Evolutionary conservation across 53 echinoderm and acorn worm species (phyloP), one percentile per base, ranked within the genome.

Genomic region (Patiria pectinifera): DNA sequence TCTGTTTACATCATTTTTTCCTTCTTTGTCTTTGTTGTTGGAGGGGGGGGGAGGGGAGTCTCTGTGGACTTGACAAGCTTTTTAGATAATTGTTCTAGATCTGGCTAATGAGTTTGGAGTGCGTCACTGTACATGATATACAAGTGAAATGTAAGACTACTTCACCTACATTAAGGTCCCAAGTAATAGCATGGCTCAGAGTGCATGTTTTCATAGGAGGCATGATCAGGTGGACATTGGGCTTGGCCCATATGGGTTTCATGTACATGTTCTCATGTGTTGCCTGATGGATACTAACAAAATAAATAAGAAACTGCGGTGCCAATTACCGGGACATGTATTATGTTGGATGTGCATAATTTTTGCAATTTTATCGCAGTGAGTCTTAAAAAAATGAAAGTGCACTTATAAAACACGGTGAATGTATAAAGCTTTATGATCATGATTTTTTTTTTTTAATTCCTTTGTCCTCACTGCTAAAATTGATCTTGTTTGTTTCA

Each of bases 21-120:
- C 14, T 21, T 21, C 10, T 69, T 69, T 69, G 15, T 10, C 14
- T 69, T 69, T 69, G 4, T 69, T 83, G 22, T 13, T 69, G 21
- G 69, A 45, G 85, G 22, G 23, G 84, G 23, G 84, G 35, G 35
- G 35, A 35, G 35, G 35, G 43, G 26, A 45, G 13, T 85, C 85
- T 85, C 47, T 9, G 3, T 63, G 66, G 85, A 45, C 43, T 45
- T 11, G 44, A 14, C 45, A 43, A 69, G 85, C 85, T 85, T 85
- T 85, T 85, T 70, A 85, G 62, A 59, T 25, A 62, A 83, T 83
- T 62, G 26, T 83, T 15, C 62, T 35, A 14, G 85, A 45, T 63
- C 23, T 85, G 22, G 45, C 21, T 85, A 85, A 85, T 85, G 69
- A 66, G 44, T n/a, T 44, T 59, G 66, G 66, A 85, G 63, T 7